A percentile compares a stretch with the other conserved stretches of the same genome.
phyloP scores from a whole-genome alignment of 2,797 vertebrate genomes.

The Saxicola maurus region DNA sequence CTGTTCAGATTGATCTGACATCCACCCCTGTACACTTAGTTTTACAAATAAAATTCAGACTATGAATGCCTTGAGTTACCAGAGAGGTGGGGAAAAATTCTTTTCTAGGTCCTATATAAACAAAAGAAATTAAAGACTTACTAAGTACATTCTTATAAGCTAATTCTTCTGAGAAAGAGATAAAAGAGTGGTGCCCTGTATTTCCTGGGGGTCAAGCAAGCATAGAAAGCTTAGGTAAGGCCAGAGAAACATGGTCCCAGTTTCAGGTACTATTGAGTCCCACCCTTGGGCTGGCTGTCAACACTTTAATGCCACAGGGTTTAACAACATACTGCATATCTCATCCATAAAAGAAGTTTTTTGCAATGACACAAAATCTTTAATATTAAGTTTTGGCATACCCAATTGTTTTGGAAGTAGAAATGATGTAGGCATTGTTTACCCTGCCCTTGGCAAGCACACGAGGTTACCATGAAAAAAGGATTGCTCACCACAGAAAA shows the following conservation, averaged over 20 bases:
- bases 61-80: background rate
- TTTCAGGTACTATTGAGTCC: background rate
- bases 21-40: background rate
- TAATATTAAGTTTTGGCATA: background rate
- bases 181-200: background rate
- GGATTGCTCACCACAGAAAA: background rate
- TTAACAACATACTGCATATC: background rate
- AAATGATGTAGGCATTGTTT: background rate
- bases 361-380: background rate
- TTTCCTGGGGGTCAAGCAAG: background rate
- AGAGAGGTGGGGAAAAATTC: fast-evolving
- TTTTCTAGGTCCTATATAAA: background rate
- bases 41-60: background rate
- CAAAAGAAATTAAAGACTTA: background rate
- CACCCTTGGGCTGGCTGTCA: background rate
- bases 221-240: background rate
- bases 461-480: background rate
- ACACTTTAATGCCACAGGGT: background rate
- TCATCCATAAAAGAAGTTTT: background rate
- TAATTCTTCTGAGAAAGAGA: background rate
- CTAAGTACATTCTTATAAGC: background rate
- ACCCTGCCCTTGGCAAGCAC: background rate
- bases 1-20: background rate
- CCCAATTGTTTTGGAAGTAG: background rate
- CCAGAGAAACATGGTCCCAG: background rate